Percentiles rank a stretch among this genome's conserved stretches.
phyloP scores from a whole-genome alignment of 1,140 invertebrate species.

The Gryllus bimaculatus region DNA sequence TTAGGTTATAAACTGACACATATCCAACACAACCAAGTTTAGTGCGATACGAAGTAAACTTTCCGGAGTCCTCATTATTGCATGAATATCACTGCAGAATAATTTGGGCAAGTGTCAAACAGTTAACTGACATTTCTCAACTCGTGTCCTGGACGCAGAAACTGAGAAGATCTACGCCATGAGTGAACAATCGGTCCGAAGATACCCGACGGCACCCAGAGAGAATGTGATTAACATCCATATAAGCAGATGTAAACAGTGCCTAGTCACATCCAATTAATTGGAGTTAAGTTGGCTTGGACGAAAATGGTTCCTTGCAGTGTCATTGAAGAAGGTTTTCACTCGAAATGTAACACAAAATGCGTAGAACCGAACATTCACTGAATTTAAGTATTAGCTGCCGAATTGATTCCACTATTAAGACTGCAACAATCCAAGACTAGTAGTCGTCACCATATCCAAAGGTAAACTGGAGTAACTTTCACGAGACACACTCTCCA shows the following conservation, averaged over 20 bases:
- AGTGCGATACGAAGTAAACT: neutral
- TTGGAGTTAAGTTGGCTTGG: neutral
- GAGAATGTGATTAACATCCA: neutral
- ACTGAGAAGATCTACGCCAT: neutral
- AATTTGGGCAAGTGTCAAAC: neutral
- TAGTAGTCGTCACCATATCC: neutral
- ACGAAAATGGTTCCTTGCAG: neutral
- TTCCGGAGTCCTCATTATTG: neutral
- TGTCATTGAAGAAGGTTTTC: neutral
- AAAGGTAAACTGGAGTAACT: constrained; percentile 2
- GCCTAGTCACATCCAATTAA: neutral
- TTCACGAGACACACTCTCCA: constrained; percentile 6
- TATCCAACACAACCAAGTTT: neutral
- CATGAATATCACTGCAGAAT: neutral
- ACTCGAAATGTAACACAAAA: neutral
- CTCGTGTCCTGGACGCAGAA: neutral
- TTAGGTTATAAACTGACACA: constrained; percentile 14
- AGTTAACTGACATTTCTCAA: neutral
- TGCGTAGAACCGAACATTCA: neutral
- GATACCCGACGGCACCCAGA: neutral
- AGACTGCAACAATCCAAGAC: neutral
- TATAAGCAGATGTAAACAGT: neutral
- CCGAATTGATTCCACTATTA: neutral
- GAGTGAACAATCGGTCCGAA: neutral
- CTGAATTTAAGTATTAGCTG: too few species aligned